A percentile compares a stretch with the other conserved stretches of the same genome.
Conservation (phyloP, 2,797 vertebrate species). For the Liparis tanakae region DNA sequence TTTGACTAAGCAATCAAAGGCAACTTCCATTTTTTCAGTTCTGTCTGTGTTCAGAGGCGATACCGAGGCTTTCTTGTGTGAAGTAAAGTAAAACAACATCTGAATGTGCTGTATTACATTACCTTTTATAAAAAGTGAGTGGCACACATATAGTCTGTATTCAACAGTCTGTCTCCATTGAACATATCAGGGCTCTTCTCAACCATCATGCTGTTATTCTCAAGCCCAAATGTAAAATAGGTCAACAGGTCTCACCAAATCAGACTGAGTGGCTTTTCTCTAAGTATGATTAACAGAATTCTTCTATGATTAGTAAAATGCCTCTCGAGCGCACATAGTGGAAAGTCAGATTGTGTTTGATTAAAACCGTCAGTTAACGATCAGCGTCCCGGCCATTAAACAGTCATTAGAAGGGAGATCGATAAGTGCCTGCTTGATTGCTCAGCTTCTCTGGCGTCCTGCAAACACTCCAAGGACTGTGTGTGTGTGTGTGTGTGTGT, state of each 20-base stretch:
- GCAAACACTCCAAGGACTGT: conserved; percentile 28
- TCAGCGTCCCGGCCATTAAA: conserved; percentile 60
- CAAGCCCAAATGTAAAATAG: conserved; percentile 7
- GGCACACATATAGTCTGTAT: conserved; percentile 1
- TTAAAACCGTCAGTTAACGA: conserved; percentile 66
- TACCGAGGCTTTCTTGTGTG: neutral
- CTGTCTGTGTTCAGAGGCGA: neutral
- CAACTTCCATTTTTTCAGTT: conserved; percentile 24
- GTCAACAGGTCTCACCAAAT: conserved; percentile 21
- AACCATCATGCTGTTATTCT: neutral
- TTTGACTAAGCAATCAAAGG: conserved; percentile 39
- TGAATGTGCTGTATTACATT: conserved; percentile 12
- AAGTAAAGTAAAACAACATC: conserved; percentile 15
- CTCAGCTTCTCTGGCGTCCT: conserved; percentile 35
- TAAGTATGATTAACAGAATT: conserved; percentile 45
- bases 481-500: neutral
- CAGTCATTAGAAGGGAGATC: conserved; percentile 63
- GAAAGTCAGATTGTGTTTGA: conserved; percentile 64
- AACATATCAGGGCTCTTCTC: conserved; percentile 2
- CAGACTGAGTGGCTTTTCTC: conserved; percentile 33
- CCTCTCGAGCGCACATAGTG: conserved; percentile 41
- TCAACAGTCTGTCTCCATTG: conserved; percentile 4
- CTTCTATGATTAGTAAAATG: conserved; percentile 31
- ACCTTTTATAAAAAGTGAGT: conserved; percentile 3
- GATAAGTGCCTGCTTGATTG: conserved; percentile 46